These are phyloP conservation scores for Lophius americanus DNA, from an alignment of 2,797 vertebrate genomes.

Conservation along the genomic window DNA sequence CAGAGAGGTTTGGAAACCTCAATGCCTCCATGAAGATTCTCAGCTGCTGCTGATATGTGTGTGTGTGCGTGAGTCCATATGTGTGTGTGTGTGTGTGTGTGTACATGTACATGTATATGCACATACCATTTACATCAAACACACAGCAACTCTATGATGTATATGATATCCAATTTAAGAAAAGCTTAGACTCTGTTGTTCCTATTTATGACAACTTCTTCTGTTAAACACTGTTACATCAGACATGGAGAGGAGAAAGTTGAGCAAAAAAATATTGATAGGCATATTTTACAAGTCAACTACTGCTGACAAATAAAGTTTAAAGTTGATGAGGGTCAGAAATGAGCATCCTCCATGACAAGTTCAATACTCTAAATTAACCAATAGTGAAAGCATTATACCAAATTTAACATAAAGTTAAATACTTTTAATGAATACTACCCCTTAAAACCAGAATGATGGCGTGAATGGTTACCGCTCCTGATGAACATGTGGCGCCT, in stretches of 20 bases:
- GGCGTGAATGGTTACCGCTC: no score
- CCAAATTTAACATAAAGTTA: no score
- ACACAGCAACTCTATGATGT: conserved; percentile 31
- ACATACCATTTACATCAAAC: conserved; percentile 3
- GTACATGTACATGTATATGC: background rate
- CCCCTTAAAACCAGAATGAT: no score
- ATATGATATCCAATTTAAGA: no score
- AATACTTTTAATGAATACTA: no score
- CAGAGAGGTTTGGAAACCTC: conserved; percentile 55
- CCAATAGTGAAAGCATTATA: no score
- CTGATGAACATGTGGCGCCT: no score
- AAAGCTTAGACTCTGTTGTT: no score
- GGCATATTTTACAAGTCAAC: background rate
- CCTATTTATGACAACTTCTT: no score
- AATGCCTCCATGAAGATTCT: conserved; percentile 62
- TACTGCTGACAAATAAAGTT: background rate
- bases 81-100: conserved; percentile 10
- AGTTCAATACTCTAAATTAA: no score
- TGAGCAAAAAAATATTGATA: background rate
- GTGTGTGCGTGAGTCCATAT: conserved; percentile 10
- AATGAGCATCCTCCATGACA: background rate
- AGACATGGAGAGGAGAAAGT: no score
- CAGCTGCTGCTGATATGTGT: conserved; percentile 68
- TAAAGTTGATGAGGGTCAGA: background rate
- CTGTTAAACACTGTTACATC: no score